A percentile compares a stretch with the other conserved stretches of the same genome.
Evolutionary conservation across 2,797 vertebrate genomes (phyloP).

Genomic region (Phoebastria nigripes): DNA sequence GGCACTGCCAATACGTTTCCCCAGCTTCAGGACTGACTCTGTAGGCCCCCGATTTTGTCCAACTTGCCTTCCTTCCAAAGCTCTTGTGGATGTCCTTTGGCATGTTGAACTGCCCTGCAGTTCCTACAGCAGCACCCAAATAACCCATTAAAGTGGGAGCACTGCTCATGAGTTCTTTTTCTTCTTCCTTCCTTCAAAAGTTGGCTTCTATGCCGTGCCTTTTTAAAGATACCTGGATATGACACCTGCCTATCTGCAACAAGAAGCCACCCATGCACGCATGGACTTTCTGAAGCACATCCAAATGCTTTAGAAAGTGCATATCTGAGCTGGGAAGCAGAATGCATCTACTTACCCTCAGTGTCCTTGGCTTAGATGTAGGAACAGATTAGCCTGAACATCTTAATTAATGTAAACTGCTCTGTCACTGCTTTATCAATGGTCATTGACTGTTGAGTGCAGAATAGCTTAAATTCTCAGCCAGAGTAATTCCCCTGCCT

Average conservation of each 20-base stretch:
- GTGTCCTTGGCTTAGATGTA: background rate
- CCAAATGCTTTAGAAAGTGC: background rate
- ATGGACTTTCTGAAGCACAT: background rate
- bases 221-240: background rate
- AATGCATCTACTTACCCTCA: background rate
- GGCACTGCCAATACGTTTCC: background rate
- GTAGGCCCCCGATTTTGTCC: background rate
- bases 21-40: background rate
- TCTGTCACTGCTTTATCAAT: background rate
- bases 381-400: background rate
- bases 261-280: background rate
- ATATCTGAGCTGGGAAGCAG: background rate
- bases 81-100: background rate
- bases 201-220: background rate
- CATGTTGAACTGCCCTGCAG: background rate
- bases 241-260: background rate
- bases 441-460: background rate
- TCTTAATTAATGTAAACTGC: background rate
- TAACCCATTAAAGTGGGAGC: background rate
- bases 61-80: background rate
- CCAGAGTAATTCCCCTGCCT: background rate
- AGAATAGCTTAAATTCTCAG: background rate
- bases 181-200: background rate
- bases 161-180: background rate
- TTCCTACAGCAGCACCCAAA: background rate